Base-by-base conservation (phyloP, 2,888 invertebrate genomes). In the Darwinula stevensoni region DNA sequence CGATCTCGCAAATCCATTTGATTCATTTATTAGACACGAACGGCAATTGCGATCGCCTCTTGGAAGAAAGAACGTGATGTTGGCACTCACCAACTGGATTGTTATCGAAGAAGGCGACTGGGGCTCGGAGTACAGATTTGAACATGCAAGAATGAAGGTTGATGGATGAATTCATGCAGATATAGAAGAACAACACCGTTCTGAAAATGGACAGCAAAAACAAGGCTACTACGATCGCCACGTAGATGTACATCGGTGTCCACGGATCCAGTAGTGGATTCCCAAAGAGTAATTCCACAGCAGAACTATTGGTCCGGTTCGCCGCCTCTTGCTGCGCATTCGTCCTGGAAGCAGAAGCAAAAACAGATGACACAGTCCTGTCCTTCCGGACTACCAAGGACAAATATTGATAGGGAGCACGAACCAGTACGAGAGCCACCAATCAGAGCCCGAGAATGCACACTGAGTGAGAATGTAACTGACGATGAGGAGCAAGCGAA, bases 71-170 rank as follows among this genome's bases (percentile, higher is more conserved):
- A n/a, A n/a, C n/a, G n/a, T n/a, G n/a, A n/a, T n/a, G n/a, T n/a
- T n/a, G n/a, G n/a, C 31, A 55, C 48, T 41, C 36, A 52, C 57
- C 56, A 31, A 52, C 46, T 16, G 56, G 54, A 37, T 55, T 57
- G 14, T 41, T 45, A 36, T 54, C 54, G 40, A 56, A 57, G 43
- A 57, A 57, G 15, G 42, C 37, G 13, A 52, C 44, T 4, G 49
- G 46, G 9, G 49, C 42, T 28, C 48, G 36, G 4, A 55, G 40
- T n/a, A 57, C 42, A 46, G 64, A 61, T 41, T 46, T 49, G 42
- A 73, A 58, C 51, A 70, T 56, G 41, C 55, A 53, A 43, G 56
- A 52, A 57, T 72, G 72, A 45, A 72, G 58, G 44, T n/a, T 5
- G 11, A n/a, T 14, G 6, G 28, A 28, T 13, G 28, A 6, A 9